Evolutionary conservation across 2,888 invertebrate species (phyloP).

Genomic region (Neuroscelio doddi): DNA sequence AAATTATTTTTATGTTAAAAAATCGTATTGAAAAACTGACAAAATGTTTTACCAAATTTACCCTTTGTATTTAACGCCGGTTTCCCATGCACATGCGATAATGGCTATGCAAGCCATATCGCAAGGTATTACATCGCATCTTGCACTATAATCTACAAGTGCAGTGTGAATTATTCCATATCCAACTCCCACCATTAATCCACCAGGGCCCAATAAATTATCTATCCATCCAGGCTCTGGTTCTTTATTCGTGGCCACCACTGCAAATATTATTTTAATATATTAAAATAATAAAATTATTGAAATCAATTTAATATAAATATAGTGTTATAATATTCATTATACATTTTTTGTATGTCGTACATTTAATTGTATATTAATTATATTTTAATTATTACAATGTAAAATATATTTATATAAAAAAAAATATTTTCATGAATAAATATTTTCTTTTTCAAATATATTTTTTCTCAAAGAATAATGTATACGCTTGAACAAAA

Average conservation of each 20-base stretch:
- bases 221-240: slow-evolving; percentile 82
- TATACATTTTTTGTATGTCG: too few species aligned
- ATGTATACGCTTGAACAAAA: too few species aligned
- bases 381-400: too few species aligned
- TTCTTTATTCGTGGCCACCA: slow-evolving; percentile 76
- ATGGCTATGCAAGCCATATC: slow-evolving; percentile 81
- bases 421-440: too few species aligned
- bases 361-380: too few species aligned
- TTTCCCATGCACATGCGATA: slow-evolving; percentile 76
- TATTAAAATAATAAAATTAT: too few species aligned
- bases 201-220: slow-evolving; percentile 84
- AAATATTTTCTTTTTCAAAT: too few species aligned
- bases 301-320: too few species aligned
- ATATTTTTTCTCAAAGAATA: too few species aligned
- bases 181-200: slow-evolving; percentile 75
- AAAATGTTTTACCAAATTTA: slow-evolving; percentile 18
- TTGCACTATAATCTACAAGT: slow-evolving; percentile 74
- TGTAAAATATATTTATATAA: too few species aligned
- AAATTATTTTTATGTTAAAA: background rate
- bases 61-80: slow-evolving; percentile 61
- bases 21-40: background rate
- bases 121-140: slow-evolving; percentile 83
- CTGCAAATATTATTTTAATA: slow-evolving; percentile 69
- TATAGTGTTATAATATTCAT: too few species aligned
- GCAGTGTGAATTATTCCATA: slow-evolving; percentile 81